Conservation (phyloP, 2,888 invertebrate species). For the Amiota mariae region DNA sequence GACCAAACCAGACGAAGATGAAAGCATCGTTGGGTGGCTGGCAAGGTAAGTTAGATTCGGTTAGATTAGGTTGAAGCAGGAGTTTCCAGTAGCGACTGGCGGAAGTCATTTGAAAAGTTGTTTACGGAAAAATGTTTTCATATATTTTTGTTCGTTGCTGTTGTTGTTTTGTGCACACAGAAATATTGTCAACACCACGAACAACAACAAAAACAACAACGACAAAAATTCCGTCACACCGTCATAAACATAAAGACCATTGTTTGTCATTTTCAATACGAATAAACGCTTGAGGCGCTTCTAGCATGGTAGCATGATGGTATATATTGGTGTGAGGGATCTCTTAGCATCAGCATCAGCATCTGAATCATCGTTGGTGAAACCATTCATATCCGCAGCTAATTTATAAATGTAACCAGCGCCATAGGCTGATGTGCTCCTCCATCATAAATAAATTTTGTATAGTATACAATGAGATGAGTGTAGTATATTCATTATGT, state of each 20-base stretch:
- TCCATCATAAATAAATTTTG: too few species aligned
- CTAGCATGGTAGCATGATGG: neutral
- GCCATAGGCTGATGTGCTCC: too few species aligned
- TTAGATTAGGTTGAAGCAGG: neutral
- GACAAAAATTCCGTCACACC: neutral
- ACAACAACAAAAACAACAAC: constrained; percentile 11
- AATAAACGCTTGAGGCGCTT: constrained; percentile 12
- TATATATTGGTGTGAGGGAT: too few species aligned
- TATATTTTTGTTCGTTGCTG: neutral
- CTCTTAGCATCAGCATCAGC: too few species aligned
- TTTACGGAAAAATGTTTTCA: constrained; percentile 46
- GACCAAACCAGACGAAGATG: neutral
- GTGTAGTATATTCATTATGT: too few species aligned
- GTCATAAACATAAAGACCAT: constrained; percentile 1
- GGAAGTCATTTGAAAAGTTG: constrained; percentile 46
- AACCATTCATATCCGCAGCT: neutral
- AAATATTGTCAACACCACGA: constrained; percentile 24
- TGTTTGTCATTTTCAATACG: constrained; percentile 10
- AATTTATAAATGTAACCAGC: constrained; percentile 7
- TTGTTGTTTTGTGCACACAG: neutral
- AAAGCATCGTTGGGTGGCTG: constrained; percentile 5
- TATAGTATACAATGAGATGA: too few species aligned
- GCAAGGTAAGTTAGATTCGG: constrained; percentile 27
- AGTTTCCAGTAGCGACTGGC: constrained; percentile 8
- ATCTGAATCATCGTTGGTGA: too few species aligned